phyloP scores from a whole-genome alignment of 2,113 vertebrate genomes.

The Anas platyrhynchos region DNA sequence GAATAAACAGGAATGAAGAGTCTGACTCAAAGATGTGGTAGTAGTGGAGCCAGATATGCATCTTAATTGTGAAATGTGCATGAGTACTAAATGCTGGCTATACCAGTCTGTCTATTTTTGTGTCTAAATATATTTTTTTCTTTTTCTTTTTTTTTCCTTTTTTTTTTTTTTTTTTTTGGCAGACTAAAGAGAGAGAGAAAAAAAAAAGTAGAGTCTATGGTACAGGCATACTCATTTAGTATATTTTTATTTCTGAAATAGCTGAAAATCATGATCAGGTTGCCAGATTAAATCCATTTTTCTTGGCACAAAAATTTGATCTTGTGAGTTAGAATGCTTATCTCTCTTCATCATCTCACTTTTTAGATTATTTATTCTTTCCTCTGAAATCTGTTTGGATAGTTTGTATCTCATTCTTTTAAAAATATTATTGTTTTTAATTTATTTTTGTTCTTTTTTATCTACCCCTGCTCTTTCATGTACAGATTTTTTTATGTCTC shows the following conservation, averaged over 20 bases:
- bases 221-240: not conserved
- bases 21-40: not conserved
- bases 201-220: not conserved
- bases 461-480: not conserved
- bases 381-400: not conserved
- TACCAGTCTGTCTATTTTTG: not conserved
- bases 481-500: not conserved
- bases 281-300: not conserved
- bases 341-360: not conserved
- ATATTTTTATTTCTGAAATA: constrained; percentile 14
- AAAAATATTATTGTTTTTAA: too few relatives aligned
- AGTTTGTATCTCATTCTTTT: not conserved
- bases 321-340: not conserved
- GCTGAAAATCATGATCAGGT: not conserved
- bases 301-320: not conserved
- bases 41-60: not conserved
- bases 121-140: not conserved
- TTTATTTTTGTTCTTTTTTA: not conserved
- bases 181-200: not conserved
- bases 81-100: not conserved
- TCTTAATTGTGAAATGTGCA: not conserved
- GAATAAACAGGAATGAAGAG: not conserved
- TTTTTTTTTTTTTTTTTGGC: not conserved
- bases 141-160: not conserved
- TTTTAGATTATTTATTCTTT: not conserved